Conservation (phyloP, 2,113 vertebrate genomes). For the Tachuris rubrigastra region DNA sequence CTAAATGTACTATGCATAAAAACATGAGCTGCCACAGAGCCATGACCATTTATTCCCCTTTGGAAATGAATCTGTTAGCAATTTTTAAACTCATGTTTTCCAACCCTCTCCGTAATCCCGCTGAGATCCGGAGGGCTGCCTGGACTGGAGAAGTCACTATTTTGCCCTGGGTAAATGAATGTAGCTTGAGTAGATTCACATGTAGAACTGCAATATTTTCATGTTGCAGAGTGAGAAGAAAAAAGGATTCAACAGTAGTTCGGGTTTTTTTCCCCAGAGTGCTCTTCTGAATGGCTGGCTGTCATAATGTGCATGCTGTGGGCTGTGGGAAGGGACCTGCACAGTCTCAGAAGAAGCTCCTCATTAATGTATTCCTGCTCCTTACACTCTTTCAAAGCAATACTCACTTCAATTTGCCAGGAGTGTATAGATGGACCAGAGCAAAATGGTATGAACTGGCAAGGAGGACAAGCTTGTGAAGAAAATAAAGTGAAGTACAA, state of each 20-base stretch:
- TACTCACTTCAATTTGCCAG: not conserved
- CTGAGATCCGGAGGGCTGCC: not conserved
- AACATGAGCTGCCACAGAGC: not conserved
- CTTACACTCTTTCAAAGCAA: not conserved
- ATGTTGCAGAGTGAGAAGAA: not conserved
- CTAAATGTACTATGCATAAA: not conserved
- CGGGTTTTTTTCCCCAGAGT: not conserved
- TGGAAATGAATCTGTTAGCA: not conserved
- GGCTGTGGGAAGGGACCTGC: not conserved
- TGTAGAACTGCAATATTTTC: not conserved
- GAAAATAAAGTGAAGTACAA: not conserved
- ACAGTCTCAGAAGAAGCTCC: not conserved
- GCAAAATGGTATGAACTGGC: not conserved
- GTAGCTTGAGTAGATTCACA: not conserved
- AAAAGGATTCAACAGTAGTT: not conserved
- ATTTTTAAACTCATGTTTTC: conserved; percentile 15
- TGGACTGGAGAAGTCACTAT: not conserved
- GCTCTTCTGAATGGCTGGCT: not conserved
- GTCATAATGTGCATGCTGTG: not conserved
- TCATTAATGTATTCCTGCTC: not conserved
- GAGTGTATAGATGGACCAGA: not conserved
- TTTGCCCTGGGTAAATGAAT: not conserved
- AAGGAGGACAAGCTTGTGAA: not conserved
- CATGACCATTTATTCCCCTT: not conserved
- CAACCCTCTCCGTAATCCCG: not conserved